Percentiles rank a stretch among this genome's conserved stretches.
Evolutionary conservation across 2,113 vertebrate species (phyloP).

Genomic region (Prolemur simus): DNA sequence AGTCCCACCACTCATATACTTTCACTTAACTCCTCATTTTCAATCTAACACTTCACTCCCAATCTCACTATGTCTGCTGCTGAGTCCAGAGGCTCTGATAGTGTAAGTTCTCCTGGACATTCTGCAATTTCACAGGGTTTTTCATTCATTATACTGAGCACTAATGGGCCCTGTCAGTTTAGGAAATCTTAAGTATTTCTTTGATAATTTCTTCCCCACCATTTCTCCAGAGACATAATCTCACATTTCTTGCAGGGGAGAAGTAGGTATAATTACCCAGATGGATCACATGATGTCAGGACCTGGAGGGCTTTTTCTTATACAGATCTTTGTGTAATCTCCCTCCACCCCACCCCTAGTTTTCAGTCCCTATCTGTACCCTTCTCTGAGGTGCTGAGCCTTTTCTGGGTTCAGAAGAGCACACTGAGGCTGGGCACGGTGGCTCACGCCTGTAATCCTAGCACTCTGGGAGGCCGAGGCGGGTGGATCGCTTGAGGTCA

Average conservation of each 20-base stretch:
- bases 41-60: neutral
- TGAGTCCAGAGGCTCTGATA: neutral
- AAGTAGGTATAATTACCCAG: neutral
- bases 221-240: neutral
- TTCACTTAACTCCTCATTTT: neutral
- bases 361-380: neutral
- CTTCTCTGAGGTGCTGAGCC: neutral
- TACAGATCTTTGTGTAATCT: neutral
- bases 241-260: neutral
- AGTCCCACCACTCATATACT: neutral
- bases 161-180: neutral
- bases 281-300: neutral
- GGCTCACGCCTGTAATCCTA: too few relatives aligned
- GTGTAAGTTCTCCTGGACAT: neutral
- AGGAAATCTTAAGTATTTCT: slow-evolving; percentile 15
- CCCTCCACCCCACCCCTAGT: neutral
- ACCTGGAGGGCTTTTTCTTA: neutral
- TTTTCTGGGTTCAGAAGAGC: neutral
- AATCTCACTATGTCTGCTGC: neutral
- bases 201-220: slow-evolving; percentile 7
- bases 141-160: neutral
- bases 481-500: too few relatives aligned
- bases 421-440: too few relatives aligned
- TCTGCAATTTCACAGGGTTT: neutral
- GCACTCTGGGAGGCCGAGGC: too few relatives aligned